Evolutionary conservation across 2,888 invertebrate genomes (phyloP).

Genomic region (Drosophila setosimentum): DNA sequence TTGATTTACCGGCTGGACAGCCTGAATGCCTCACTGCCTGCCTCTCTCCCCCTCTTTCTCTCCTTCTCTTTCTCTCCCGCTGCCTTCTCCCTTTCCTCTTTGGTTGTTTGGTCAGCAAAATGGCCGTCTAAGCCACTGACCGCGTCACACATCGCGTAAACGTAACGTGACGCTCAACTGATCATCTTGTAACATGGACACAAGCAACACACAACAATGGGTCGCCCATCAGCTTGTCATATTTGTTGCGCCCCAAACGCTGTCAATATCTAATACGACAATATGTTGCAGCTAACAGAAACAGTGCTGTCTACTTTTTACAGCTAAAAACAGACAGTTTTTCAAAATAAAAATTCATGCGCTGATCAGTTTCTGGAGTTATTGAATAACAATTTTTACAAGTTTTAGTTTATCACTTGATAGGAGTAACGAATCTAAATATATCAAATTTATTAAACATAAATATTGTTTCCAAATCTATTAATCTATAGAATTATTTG

Average conservation of each 20-base stretch:
- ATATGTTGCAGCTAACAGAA: conserved; percentile 8
- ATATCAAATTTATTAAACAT: neutral
- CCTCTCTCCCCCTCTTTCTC: neutral
- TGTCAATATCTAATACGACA: conserved; percentile 59
- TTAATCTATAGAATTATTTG: neutral
- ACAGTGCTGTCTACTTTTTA: neutral
- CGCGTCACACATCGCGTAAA: conserved; percentile 63
- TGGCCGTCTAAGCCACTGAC: conserved; percentile 74
- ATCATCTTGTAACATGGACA: conserved; percentile 25
- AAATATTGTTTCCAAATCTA: neutral
- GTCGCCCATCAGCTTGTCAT: conserved; percentile 41
- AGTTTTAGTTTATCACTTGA: neutral
- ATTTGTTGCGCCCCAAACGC: conserved; percentile 41
- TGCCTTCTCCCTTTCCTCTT: conserved; percentile 19
- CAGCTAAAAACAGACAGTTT: neutral
- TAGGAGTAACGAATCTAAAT: neutral
- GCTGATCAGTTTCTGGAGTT: neutral
- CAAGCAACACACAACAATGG: conserved; percentile 42
- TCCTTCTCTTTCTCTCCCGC: neutral
- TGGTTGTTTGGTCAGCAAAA: conserved; percentile 37
- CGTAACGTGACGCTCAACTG: conserved; percentile 63
- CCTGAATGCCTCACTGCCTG: conserved; percentile 7
- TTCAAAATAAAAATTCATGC: neutral
- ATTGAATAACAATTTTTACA: neutral
- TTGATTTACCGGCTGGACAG: conserved; percentile 80